Percentiles rank a stretch among this genome's conserved stretches.
phyloP scores from a whole-genome alignment of 1,140 invertebrate genomes.

The Vanessa atalanta region DNA sequence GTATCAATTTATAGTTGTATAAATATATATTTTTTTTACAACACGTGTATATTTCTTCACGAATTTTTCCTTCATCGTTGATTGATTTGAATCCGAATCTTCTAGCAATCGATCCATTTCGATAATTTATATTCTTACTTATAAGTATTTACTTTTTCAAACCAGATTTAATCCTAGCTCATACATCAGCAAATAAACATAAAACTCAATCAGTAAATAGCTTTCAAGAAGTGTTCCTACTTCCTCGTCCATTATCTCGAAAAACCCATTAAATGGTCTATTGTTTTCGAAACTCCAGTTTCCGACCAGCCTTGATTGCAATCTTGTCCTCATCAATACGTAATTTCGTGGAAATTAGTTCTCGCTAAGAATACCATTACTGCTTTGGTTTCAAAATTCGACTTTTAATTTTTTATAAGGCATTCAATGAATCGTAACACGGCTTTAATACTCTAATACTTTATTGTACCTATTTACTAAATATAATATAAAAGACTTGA shows the following conservation, averaged over 20 bases:
- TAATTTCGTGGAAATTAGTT: constrained; percentile 12
- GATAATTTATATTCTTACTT: too few species aligned
- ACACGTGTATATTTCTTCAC: too few species aligned
- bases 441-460: too few species aligned
- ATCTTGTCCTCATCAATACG: constrained; percentile 24
- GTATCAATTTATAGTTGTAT: too few species aligned
- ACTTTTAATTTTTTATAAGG: not conserved
- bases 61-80: too few species aligned
- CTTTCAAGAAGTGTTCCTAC: not conserved
- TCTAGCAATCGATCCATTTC: too few species aligned
- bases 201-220: constrained; percentile 5
- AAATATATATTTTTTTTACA: too few species aligned
- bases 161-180: too few species aligned
- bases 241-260: constrained; percentile 11
- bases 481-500: too few species aligned
- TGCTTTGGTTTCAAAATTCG: not conserved
- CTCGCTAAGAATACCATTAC: not conserved
- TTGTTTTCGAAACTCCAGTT: constrained; percentile 15
- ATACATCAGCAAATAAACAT: not conserved
- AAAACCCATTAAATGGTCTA: constrained; percentile 21
- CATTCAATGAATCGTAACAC: not conserved
- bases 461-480: too few species aligned
- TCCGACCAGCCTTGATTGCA: constrained; percentile 14
- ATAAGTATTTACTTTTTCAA: too few species aligned
- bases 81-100: too few species aligned